Base-by-base conservation (phyloP, 2,797 vertebrate species). In the Enteromius argenteus region DNA sequence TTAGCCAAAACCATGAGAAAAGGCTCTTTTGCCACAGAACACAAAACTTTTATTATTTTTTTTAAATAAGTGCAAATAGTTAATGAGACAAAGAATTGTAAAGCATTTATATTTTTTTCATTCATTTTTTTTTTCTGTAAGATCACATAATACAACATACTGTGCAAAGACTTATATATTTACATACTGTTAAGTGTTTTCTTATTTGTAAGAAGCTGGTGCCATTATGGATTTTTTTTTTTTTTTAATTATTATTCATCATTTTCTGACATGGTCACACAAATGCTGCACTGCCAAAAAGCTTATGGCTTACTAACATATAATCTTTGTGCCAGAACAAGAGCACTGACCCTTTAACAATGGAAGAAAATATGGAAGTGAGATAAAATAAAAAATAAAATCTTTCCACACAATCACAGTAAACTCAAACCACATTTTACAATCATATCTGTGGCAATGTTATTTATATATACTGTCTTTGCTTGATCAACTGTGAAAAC, bases 1-100 rank as follows among this genome's bases (percentile, higher is more conserved):
- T 85, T 85, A 76, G 91, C 93, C 88, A 44, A 27, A 92, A 94
- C 92, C 92, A 64, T 93, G 91, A 93, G 94, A 95, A 27, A 93
- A 91, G 88, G 92, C 93, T 93, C 91, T 88, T 86, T 92, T 91
- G 91, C 91, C 90, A 93, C 92, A 90, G 90, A 93, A 93, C 88
- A 94, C 91, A 91, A 92, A 94, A 44, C 42, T 11, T 44, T 44
- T 42, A n/a, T n/a, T 44, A 10, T 88, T 89, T 87, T 91, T 91
- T 94, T 95, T 95, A 95, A 96, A 96, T 96, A 96, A 96, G 95
- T 96, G 95, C 95, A 95, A 96, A 95, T 94, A 94, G 94, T 95
- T 95, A 95, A 95, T 93, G 92, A 94, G 92, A 95, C 93, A 95
- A 92, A 93, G 88, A 93, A 93, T 87, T 91, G 93, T 94, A 95